phyloP scores from a whole-genome alignment of 2,797 vertebrate genomes.

The Dromococcyx pavoninus region DNA sequence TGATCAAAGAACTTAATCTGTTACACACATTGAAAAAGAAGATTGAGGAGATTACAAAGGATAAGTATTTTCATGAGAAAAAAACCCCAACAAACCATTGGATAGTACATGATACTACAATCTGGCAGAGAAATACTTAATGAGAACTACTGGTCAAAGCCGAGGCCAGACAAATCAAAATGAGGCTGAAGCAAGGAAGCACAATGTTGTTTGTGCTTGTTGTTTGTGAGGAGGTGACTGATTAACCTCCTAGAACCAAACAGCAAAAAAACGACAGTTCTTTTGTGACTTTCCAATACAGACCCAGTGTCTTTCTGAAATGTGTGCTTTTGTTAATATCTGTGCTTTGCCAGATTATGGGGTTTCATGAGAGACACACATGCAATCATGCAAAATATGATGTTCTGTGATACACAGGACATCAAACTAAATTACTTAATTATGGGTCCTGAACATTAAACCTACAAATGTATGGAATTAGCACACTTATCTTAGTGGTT shows the following conservation, averaged over 20 bases:
- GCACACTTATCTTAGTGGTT: background rate
- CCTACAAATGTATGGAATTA: background rate
- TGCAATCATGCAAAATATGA: background rate
- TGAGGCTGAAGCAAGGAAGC: background rate
- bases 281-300: background rate
- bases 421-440: background rate
- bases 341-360: background rate
- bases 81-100: rapidly evolving
- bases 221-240: background rate
- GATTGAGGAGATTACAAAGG: background rate
- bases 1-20: background rate
- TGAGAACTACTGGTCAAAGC: background rate
- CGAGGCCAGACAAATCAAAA: background rate
- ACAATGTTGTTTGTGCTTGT: background rate
- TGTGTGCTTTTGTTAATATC: background rate
- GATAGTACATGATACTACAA: background rate
- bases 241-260: background rate
- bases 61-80: background rate
- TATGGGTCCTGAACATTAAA: background rate
- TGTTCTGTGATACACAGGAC: background rate
- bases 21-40: background rate
- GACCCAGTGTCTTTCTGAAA: background rate
- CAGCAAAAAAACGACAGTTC: background rate
- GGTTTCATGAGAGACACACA: background rate
- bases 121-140: background rate